Evolutionary conservation across 1,140 invertebrate genomes (phyloP), one percentile per base, ranked within the genome.

Genomic region (Platyura marginata): DNA sequence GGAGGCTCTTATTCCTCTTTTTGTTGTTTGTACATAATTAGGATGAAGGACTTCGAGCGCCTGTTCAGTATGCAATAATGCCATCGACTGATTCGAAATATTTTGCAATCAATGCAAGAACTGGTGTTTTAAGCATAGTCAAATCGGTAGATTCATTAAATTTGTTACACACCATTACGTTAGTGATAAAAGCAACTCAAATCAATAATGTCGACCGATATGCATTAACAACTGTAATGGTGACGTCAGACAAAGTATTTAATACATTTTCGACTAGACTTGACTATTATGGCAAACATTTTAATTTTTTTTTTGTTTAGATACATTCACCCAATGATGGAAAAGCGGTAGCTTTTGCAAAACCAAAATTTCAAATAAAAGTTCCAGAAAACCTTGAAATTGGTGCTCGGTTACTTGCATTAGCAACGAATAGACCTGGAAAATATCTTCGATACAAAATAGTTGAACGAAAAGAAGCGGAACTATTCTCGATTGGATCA

Each of bases 181-280:
- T 83, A 32, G 77, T 83, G 34, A 68, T 83, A 2, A 59, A 87
- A 75, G 84, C 85, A 15, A 83, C 79, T 1, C 87, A 92, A 61
- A 67, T 79, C 38, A 85, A 94, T 59, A 92, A 93, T 66, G 65
- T 75, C 0, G 89, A 92, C 63, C 71, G 87, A 34, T 91, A 87
- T 56, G 80, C 86, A 3, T 61, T 90, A 43, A 78, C 84, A 4
- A 90, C 87, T 1, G 64, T 91, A 25, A 74, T 81, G 40, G 65
- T 88, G n/a, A n/a, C n/a, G n/a, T n/a, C n/a, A n/a, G n/a, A n/a
- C n/a, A n/a, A n/a, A n/a, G n/a, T n/a, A n/a, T n/a, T n/a, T n/a
- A n/a, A n/a, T n/a, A n/a, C n/a, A n/a, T n/a, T n/a, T n/a, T n/a
- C n/a, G n/a, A n/a, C n/a, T n/a, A n/a, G n/a, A n/a, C n/a, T n/a